A percentile compares a stretch with the other conserved stretches of the same genome.
phyloP scores from a whole-genome alignment of 2,113 vertebrate species.

The Corapipo altera region DNA sequence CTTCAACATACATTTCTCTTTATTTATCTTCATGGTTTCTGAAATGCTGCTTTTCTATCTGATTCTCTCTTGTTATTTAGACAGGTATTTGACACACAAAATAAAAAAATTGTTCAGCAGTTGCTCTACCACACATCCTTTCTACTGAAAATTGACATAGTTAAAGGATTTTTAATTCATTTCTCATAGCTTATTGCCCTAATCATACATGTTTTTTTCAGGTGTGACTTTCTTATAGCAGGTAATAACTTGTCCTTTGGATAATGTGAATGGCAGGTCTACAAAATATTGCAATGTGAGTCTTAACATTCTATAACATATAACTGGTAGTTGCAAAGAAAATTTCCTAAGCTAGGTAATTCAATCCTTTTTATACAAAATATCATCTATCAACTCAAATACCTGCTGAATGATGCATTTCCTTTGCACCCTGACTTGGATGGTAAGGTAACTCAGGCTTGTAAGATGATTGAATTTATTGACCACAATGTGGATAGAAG shows the following conservation, averaged over 20 bases:
- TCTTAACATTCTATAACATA: not conserved
- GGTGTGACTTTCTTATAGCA: not conserved
- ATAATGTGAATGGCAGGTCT: not conserved
- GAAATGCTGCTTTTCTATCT: not conserved
- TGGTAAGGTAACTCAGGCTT: not conserved
- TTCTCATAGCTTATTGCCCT: not conserved
- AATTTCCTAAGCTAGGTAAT: not conserved
- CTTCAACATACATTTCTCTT: not conserved
- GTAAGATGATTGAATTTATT: not conserved
- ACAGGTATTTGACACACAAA: not conserved
- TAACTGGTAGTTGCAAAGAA: not conserved
- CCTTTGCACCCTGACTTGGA: not conserved
- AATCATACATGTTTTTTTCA: not conserved
- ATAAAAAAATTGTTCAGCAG: not conserved
- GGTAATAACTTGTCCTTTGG: not conserved
- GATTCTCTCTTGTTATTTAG: not conserved
- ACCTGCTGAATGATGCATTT: not conserved
- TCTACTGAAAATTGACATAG: not conserved
- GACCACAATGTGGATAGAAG: not conserved
- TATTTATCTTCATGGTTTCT: not conserved
- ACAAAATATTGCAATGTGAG: not conserved
- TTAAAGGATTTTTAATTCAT: not conserved
- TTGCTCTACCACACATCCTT: not conserved
- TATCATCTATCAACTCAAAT: not conserved
- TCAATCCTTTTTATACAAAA: not conserved